A percentile compares a stretch with the other conserved stretches of the same genome.
These are phyloP conservation scores for Cantharis nigra DNA, from an alignment of 2,888 invertebrate species.

Conservation along the genomic window DNA sequence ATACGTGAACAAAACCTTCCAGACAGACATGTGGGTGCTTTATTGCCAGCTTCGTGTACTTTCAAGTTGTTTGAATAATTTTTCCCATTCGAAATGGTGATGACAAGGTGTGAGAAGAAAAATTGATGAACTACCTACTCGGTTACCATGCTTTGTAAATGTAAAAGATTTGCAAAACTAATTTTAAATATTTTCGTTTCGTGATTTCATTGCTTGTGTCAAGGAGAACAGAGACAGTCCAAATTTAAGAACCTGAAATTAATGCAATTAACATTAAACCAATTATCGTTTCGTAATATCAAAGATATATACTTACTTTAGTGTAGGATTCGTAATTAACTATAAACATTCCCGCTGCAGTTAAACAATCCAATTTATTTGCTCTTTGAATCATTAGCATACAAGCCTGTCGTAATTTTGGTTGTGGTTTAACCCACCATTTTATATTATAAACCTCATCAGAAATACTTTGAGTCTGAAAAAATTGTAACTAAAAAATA, in stretches of 20 bases:
- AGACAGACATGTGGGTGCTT: neutral
- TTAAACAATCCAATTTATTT: neutral
- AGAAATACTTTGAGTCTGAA: neutral
- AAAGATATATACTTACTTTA: neutral
- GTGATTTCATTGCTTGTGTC: neutral
- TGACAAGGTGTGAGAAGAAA: neutral
- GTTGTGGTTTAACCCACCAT: neutral
- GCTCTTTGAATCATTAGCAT: neutral
- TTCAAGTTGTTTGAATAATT: neutral
- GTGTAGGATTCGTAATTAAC: neutral
- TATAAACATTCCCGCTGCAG: neutral
- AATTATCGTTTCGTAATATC: neutral
- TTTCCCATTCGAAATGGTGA: neutral
- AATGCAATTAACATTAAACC: neutral
- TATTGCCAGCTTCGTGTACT: neutral
- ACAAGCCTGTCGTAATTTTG: neutral
- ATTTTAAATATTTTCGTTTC: neutral
- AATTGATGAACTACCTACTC: neutral
- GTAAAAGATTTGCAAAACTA: neutral
- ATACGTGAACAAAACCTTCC: neutral
- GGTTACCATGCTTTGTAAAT: neutral
- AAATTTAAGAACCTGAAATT: neutral
- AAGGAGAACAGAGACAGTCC: neutral
- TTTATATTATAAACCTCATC: neutral
- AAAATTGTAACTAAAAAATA: too few relatives aligned